Evolutionary conservation across 2,113 vertebrate genomes (phyloP).

Genomic region (Grammomys surdaster): DNA sequence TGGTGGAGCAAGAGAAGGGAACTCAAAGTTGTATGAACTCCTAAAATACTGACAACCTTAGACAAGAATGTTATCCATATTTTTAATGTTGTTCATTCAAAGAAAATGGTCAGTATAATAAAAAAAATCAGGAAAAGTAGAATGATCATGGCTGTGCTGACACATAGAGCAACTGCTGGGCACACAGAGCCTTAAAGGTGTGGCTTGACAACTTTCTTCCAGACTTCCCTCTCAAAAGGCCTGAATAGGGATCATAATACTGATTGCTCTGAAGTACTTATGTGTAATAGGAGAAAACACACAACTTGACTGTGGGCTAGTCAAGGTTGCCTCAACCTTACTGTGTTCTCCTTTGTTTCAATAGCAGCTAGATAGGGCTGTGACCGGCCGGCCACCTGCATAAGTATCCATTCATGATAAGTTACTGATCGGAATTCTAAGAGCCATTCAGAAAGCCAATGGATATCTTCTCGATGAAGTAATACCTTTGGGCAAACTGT

Average conservation of each 20-base stretch:
- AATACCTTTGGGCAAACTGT: neutral
- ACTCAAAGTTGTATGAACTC: neutral
- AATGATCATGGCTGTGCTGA: neutral
- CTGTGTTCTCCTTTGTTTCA: neutral
- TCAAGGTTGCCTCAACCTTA: neutral
- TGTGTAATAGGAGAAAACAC: neutral
- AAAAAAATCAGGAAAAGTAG: neutral
- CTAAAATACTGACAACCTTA: neutral
- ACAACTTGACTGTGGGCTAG: neutral
- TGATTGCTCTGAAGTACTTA: neutral
- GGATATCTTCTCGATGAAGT: neutral
- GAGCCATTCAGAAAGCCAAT: neutral
- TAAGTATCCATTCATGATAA: neutral
- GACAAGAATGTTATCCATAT: neutral
- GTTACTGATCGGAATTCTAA: neutral
- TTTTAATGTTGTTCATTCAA: conserved; percentile 30
- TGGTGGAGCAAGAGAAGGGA: neutral
- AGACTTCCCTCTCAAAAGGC: neutral
- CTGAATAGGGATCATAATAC: neutral
- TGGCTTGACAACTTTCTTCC: neutral
- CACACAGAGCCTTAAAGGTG: no score
- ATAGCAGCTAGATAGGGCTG: neutral
- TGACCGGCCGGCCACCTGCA: neutral
- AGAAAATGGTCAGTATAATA: neutral
- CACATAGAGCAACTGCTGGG: neutral